These are phyloP conservation scores for Drosophila erecta DNA, from an alignment of 1,140 invertebrate genomes.

Conservation along the genomic window DNA sequence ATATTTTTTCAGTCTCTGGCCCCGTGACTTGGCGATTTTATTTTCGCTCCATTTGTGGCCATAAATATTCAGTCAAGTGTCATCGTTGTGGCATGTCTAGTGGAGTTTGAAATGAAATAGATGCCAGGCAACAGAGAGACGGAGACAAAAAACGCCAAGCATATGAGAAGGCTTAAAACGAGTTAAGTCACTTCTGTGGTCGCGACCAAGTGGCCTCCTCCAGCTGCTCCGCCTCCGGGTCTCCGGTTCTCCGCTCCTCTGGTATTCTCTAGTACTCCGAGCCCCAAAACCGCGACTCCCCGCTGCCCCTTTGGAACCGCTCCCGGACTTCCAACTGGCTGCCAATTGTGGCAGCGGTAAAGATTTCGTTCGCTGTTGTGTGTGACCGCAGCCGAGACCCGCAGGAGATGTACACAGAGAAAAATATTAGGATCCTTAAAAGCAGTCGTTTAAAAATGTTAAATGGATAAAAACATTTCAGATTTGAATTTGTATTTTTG, in stretches of 20 bases:
- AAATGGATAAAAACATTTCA: too few relatives aligned
- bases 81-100: constrained; percentile 77
- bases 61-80: constrained; percentile 83
- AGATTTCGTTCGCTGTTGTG: constrained; percentile 43
- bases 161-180: constrained; percentile 74
- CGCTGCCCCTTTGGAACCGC: constrained; percentile 17
- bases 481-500: too few relatives aligned
- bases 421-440: background rate
- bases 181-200: constrained; percentile 82
- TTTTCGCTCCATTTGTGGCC: constrained; percentile 82
- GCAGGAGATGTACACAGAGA: constrained; percentile 10
- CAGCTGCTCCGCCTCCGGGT: constrained; percentile 24
- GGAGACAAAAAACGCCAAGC: constrained; percentile 14
- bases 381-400: constrained; percentile 46
- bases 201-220: constrained; percentile 71
- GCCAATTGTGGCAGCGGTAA: constrained; percentile 52
- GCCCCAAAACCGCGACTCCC: constrained; percentile 12
- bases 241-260: constrained; percentile 1
- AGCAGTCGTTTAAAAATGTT: background rate
- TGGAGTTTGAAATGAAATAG: constrained; percentile 82
- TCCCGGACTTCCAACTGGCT: constrained; percentile 43
- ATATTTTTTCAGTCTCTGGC: constrained; percentile 34
- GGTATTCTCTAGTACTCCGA: constrained; percentile 18
- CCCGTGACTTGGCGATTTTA: constrained; percentile 81
- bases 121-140: constrained; percentile 45